Evolutionary conservation across 1,140 invertebrate species (phyloP).

Genomic region (Scylla paramamosain): DNA sequence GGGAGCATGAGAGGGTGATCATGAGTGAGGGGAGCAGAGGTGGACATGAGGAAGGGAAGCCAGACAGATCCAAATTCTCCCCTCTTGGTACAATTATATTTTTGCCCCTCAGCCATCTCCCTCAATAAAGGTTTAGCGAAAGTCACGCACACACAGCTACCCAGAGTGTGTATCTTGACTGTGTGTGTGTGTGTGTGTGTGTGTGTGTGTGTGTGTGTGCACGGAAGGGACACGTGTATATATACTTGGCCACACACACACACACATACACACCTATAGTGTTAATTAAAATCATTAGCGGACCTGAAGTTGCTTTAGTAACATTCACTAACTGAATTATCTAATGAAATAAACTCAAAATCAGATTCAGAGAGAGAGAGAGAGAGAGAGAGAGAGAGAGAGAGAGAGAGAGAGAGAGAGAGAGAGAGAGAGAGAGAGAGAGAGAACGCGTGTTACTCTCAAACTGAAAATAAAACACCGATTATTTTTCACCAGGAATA

Average conservation of each 20-base stretch:
- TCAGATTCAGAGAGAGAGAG: neutral
- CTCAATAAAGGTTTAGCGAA: no score
- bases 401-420: conserved; percentile 1
- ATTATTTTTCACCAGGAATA: neutral
- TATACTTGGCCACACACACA: neutral
- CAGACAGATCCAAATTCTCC: neutral
- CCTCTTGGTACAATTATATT: neutral
- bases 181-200: no score
- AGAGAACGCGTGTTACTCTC: neutral
- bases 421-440: conserved; percentile 22
- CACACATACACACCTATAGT: neutral
- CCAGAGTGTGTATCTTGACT: no score
- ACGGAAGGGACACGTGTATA: no score
- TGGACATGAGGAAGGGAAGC: no score
- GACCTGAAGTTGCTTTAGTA: neutral
- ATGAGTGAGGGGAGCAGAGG: no score
- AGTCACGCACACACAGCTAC: no score
- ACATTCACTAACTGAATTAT: neutral
- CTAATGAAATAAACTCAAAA: neutral
- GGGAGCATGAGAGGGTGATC: no score
- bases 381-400: conserved; percentile 13
- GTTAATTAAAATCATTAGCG: neutral
- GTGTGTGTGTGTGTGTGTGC: no score
- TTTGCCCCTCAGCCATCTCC: no score
- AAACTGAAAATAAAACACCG: neutral